These are phyloP conservation scores for Petrocephalus sullivani DNA, from an alignment of 2,797 vertebrate genomes.

Conservation along the genomic window DNA sequence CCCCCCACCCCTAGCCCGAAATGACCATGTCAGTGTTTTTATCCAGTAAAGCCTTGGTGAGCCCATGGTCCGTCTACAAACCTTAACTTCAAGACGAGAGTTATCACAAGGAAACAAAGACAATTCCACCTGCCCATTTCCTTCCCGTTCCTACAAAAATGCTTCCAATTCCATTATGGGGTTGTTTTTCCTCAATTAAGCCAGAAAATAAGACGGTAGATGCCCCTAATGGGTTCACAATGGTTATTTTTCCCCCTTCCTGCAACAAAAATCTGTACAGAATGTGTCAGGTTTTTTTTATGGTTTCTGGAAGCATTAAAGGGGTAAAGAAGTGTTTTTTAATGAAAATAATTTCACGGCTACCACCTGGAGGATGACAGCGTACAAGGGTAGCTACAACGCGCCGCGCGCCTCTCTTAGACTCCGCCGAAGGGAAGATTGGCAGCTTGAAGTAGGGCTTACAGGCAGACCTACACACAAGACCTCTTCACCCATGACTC, in stretches of 20 bases:
- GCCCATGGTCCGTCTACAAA: constrained; percentile 64
- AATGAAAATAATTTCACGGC: constrained; percentile 87
- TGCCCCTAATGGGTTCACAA: constrained; percentile 52
- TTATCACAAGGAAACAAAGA: constrained; percentile 72
- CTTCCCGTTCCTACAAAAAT: constrained; percentile 57
- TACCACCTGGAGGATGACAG: constrained; percentile 89
- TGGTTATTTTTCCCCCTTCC: neutral
- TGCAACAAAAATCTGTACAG: constrained; percentile 40
- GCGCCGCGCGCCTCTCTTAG: constrained; percentile 72
- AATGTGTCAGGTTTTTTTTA: constrained; percentile 46
- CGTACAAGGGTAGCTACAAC: constrained; percentile 85
- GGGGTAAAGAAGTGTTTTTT: constrained; percentile 68
- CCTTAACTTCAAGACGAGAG: constrained; percentile 53
- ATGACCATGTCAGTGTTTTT: constrained; percentile 76
- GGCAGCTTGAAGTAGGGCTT: constrained; percentile 97
- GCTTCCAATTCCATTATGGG: constrained; percentile 64
- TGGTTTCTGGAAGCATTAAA: constrained; percentile 69
- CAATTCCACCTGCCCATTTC: constrained; percentile 56
- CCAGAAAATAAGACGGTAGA: constrained; percentile 52
- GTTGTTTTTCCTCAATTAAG: constrained; percentile 67
- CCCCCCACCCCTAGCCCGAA: constrained; percentile 56
- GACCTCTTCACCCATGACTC: constrained; percentile 97
- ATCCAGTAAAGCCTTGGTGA: constrained; percentile 73
- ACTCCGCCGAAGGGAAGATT: constrained; percentile 89
- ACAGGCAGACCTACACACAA: constrained; percentile 90